Conservation (phyloP, 2,113 vertebrate genomes). For the Furnarius figulus region DNA sequence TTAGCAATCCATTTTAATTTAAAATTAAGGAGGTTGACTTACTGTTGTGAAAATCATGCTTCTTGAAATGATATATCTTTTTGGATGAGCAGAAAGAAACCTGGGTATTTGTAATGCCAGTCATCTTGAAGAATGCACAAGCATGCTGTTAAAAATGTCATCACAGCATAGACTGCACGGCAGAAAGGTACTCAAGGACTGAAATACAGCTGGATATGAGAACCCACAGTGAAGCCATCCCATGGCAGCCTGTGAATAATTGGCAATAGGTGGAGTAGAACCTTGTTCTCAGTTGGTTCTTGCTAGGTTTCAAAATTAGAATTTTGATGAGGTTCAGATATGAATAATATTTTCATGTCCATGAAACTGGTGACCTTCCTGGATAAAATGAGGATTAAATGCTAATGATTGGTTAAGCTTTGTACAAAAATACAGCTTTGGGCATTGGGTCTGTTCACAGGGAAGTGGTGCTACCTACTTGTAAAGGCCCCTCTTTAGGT, state of each 20-base stretch:
- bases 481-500: neutral
- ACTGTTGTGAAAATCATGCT: neutral
- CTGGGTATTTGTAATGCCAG: neutral
- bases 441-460: neutral
- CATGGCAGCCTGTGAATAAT: neutral
- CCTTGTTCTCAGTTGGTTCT: neutral
- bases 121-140: neutral
- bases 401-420: neutral
- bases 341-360: neutral
- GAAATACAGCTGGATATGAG: neutral
- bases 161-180: neutral
- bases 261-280: neutral
- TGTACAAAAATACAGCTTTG: neutral
- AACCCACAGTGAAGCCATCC: fast-evolving
- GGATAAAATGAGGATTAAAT: neutral
- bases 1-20: neutral
- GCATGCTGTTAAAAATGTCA: neutral
- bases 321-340: neutral
- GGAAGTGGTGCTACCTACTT: neutral
- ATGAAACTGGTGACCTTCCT: neutral
- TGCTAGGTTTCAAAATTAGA: neutral
- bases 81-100: neutral
- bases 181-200: neutral
- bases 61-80: neutral
- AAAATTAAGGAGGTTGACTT: neutral